Conservation (phyloP, 1,140 invertebrate species). For the Diprion similis region DNA sequence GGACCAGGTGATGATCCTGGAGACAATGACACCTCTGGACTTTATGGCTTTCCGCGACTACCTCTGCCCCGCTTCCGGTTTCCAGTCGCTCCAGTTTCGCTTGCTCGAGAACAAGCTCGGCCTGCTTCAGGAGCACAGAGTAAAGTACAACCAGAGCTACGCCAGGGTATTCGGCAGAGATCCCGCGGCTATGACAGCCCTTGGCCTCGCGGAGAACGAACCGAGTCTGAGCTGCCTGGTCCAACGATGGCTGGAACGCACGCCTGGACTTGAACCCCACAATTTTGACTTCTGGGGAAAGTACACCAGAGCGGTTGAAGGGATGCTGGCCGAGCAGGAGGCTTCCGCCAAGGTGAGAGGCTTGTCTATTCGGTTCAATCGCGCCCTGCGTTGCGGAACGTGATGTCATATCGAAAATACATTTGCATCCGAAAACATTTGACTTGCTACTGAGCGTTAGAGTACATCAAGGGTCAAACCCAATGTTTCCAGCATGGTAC, state of each 20-base stretch:
- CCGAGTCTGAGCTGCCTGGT: slow-evolving; percentile 86
- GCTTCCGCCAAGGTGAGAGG: slow-evolving; percentile 64
- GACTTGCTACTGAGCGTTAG: too few relatives aligned
- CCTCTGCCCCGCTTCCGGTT: slow-evolving; percentile 93
- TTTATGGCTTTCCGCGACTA: slow-evolving; percentile 96
- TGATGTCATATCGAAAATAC: too few relatives aligned
- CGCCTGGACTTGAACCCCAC: slow-evolving; percentile 83
- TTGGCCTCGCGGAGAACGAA: slow-evolving; percentile 82
- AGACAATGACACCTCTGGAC: slow-evolving; percentile 97
- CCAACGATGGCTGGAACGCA: slow-evolving; percentile 92
- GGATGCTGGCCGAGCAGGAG: slow-evolving; percentile 75
- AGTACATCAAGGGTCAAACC: too few relatives aligned
- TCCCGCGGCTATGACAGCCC: slow-evolving; percentile 71
- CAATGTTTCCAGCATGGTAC: too few relatives aligned
- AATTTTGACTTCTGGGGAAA: slow-evolving; percentile 96
- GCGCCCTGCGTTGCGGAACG: background rate
- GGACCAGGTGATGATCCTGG: slow-evolving; percentile 96
- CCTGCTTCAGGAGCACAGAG: slow-evolving; percentile 84
- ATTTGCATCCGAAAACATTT: background rate
- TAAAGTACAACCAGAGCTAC: slow-evolving; percentile 95
- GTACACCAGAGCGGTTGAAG: slow-evolving; percentile 80
- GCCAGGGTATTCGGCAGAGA: slow-evolving; percentile 85
- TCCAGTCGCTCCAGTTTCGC: slow-evolving; percentile 97
- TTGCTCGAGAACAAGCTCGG: slow-evolving; percentile 97
- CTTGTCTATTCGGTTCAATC: background rate